phyloP scores from a whole-genome alignment of 2,113 vertebrate species.

The Ibidorhyncha struthersii region DNA sequence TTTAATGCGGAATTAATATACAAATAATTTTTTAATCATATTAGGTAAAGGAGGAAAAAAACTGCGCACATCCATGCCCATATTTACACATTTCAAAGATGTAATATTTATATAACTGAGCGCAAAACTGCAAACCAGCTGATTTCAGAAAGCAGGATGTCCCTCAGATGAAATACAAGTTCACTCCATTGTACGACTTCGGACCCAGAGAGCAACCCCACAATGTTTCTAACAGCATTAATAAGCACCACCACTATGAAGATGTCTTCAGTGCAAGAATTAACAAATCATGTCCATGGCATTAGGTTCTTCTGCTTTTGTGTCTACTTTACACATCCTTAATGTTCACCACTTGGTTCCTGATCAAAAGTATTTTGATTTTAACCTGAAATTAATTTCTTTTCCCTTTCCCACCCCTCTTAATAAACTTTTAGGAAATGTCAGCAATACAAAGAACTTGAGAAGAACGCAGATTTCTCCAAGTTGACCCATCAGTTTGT shows the following conservation, averaged over 20 bases:
- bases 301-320: not conserved
- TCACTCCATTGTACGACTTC: not conserved
- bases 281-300: not conserved
- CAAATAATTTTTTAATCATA: not conserved
- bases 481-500: not conserved
- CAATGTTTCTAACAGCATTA: not conserved
- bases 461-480: not conserved
- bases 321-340: not conserved
- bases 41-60: not conserved
- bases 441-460: not conserved
- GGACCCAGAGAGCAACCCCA: not conserved
- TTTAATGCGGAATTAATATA: not conserved
- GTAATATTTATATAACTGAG: not conserved
- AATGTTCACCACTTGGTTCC: not conserved
- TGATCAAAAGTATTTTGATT: not conserved
- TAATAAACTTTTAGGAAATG: not conserved
- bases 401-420: not conserved
- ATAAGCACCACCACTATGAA: not conserved
- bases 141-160: not conserved
- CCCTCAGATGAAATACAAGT: not conserved
- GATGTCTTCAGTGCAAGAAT: not conserved
- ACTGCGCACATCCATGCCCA: not conserved
- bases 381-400: not conserved
- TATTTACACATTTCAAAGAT: not conserved
- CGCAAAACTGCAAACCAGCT: not conserved